Evolutionary conservation across 2,888 invertebrate genomes (phyloP), one percentile per base, ranked within the genome.

Genomic region (Campoplex nolae): DNA sequence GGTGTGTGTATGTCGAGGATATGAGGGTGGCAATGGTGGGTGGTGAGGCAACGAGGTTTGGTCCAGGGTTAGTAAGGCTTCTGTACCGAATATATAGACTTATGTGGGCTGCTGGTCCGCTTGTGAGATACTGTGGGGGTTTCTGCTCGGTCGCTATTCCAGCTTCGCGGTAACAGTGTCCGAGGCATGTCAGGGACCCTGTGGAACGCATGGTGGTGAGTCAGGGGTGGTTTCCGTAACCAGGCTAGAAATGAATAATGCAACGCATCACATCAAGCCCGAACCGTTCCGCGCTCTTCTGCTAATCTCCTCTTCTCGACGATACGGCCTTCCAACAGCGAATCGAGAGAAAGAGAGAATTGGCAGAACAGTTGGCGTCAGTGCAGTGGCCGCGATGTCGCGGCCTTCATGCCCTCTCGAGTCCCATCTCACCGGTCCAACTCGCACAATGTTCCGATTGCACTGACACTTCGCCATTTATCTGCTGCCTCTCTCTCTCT

Each of bases 171-270:
- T 91, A 90, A 90, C 90, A 70, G 90, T 86, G 88, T 89, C 88
- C 88, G 85, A 89, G 86, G 82, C 88, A 87, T 88, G 90, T 89
- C 88, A 88, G 84, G 38, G 88, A 78, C 88, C 89, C 90, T 89
- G 88, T 84, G 89, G 89, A 89, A 89, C 79, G 86, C 85, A 82
- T 85, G 86, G 89, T 86, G 86, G 83, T 87, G 85, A 89, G 90
- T 89, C 89, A 88, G 88, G 87, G 88, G 78, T 87, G 91, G 90
- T 92, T 91, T 91, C 91, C 89, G 90, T 92, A 90, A 89, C 92
- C 89, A 68, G 90, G 85, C 85, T 89, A 89, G 90, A 91, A 92
- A 93, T 93, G 93, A 93, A 93, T 93, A 93, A 93, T 93, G 93
- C 93, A 93, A 91, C 92, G 90, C 92, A 92, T 91, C 93, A 90